Evolutionary conservation across 1,140 invertebrate species (phyloP).

Genomic region (Hylyphantes graminicola): DNA sequence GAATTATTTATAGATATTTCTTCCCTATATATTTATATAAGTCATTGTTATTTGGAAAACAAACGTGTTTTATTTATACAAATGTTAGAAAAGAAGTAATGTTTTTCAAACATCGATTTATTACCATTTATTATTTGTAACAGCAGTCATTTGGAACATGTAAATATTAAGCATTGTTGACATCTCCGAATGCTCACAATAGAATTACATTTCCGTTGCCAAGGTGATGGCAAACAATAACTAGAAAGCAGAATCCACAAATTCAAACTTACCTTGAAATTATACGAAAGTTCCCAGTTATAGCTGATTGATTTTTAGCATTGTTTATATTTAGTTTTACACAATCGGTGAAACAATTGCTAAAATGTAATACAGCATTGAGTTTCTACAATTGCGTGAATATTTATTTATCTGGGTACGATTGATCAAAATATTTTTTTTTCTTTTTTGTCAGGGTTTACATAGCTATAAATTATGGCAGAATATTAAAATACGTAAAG

Average conservation of each 20-base stretch:
- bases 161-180: slow-evolving; percentile 4
- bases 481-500: too few relatives aligned
- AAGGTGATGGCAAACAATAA: background rate
- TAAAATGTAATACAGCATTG: too few relatives aligned
- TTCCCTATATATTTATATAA: background rate
- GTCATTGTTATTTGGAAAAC: background rate
- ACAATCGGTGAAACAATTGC: too few relatives aligned
- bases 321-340: too few relatives aligned
- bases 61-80: background rate
- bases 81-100: background rate
- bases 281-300: too few relatives aligned
- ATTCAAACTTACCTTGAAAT: background rate
- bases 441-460: too few relatives aligned
- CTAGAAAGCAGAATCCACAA: background rate
- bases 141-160: background rate
- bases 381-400: too few relatives aligned
- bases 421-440: too few relatives aligned
- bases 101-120: background rate
- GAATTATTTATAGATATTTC: background rate
- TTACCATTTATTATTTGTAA: background rate
- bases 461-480: too few relatives aligned
- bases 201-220: background rate
- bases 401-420: too few relatives aligned
- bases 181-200: background rate
- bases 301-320: too few relatives aligned